phyloP scores from a whole-genome alignment of 1,140 invertebrate genomes.

The Cepaea nemoralis region DNA sequence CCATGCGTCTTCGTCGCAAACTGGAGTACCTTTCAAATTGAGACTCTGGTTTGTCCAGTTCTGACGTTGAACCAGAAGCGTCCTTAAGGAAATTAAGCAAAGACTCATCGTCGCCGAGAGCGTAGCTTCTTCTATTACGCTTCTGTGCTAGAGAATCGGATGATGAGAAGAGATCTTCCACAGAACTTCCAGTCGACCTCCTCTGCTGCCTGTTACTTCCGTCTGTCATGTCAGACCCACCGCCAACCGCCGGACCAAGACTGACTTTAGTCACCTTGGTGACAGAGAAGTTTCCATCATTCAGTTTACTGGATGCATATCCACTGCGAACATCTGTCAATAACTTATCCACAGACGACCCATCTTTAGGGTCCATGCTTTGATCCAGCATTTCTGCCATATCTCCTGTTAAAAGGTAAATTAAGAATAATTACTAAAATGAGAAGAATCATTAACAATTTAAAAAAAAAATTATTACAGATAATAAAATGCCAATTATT shows the following conservation, averaged over 20 bases:
- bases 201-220: slow-evolving; percentile 4
- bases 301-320: slow-evolving; percentile 57
- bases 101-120: slow-evolving; percentile 41
- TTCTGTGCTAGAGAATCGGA: slow-evolving; percentile 55
- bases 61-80: slow-evolving; percentile 31
- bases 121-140: slow-evolving; percentile 44
- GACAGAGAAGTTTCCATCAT: slow-evolving; percentile 61
- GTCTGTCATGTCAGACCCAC: slow-evolving; percentile 29
- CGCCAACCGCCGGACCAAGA: slow-evolving; percentile 40
- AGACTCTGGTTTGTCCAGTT: slow-evolving; percentile 40
- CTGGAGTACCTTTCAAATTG: slow-evolving; percentile 60
- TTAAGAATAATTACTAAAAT: too few relatives aligned
- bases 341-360: slow-evolving; percentile 53
- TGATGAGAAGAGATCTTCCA: slow-evolving; percentile 56
- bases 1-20: slow-evolving; percentile 54
- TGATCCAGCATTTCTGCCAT: background rate
- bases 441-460: too few relatives aligned
- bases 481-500: too few relatives aligned
- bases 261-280: slow-evolving; percentile 64
- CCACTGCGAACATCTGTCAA: slow-evolving; percentile 66
- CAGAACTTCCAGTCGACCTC: background rate
- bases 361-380: background rate
- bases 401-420: background rate
- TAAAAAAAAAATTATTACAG: too few relatives aligned
- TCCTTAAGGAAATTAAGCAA: slow-evolving; percentile 62